These are phyloP conservation scores for Geococcyx californianus DNA, from an alignment of 2,113 vertebrate genomes.

Conservation along the genomic window DNA sequence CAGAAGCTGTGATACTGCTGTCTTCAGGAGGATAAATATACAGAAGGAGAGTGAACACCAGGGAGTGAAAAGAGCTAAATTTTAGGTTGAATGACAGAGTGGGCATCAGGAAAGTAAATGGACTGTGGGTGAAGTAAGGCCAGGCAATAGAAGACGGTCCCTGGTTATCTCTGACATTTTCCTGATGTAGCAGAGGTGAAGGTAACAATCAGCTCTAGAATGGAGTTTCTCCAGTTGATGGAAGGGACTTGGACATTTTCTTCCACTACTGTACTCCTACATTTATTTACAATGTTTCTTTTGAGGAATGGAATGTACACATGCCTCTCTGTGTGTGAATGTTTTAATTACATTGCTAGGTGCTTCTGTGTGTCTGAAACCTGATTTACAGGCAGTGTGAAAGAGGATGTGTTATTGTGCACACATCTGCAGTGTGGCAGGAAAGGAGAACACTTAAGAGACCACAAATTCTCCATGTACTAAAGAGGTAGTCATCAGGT, in stretches of 20 bases:
- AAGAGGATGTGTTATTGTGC: neutral
- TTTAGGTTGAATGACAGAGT: neutral
- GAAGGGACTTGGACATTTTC: neutral
- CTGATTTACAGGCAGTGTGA: rapidly evolving
- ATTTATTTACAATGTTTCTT: neutral
- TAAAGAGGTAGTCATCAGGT: neutral
- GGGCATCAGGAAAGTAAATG: neutral
- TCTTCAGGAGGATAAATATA: neutral
- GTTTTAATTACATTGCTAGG: slow-evolving; percentile 28
- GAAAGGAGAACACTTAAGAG: neutral
- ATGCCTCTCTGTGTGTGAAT: neutral
- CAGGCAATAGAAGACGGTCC: neutral
- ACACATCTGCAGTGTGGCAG: neutral
- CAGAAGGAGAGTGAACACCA: neutral
- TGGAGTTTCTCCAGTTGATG: neutral
- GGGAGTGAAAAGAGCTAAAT: neutral
- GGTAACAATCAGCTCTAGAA: neutral
- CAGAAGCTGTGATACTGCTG: neutral
- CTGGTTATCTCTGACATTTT: neutral
- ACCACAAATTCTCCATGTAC: neutral
- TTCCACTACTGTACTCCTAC: neutral
- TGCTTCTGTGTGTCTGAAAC: neutral
- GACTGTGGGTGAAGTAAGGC: neutral
- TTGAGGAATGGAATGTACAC: neutral
- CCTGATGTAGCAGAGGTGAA: neutral